Base-by-base conservation (phyloP, 1,140 invertebrate species). In the Mylabris phalerata region DNA sequence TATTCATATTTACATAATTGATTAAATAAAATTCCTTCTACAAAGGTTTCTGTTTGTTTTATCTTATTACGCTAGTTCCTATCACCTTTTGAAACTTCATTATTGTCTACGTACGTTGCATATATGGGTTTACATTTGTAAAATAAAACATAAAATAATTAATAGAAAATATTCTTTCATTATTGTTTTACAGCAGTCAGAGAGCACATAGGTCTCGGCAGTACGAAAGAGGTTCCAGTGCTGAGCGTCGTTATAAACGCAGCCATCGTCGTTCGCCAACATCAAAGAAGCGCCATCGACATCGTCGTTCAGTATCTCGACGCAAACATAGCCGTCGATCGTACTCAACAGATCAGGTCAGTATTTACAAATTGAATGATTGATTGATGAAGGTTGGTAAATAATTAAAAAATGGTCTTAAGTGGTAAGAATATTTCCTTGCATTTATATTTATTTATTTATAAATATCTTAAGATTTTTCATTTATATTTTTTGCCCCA, bases 241-340 rank as follows among this genome's bases (percentile, higher is more conserved):
- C 78, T 39, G 82, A 83, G 64, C 75, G 81, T 3, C 79, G 83
- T 5, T 84, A 82, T 72, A 84, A 84, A 51, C 76, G 82, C 6
- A 82, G 80, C 52, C 77, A 82, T 65, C 75, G 81, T 10, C 75
- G 82, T 50, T 84, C 82, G 13, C 81, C 82, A 3, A 81, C 80
- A 19, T 76, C 74, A 27, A 80, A 79, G 62, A 77, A 77, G 9
- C 73, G 78, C 9, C 79, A 78, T 55, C 71, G 70, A 0, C 75
- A 79, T 54, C 69, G 70, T 40, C 70, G 73, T 55, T 71, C 70
- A 6, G n/a, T 62, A 19, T 72, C 72, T 24, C 55, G 63, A 13
- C 63, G 66, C 50, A 70, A 69, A 51, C 71, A 71, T 57, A 64
- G 65, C 51, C 66, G 68, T 60, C 61, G 70, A 13, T 70, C 68